Percentiles rank a stretch among this genome's conserved stretches.
phyloP scores from a whole-genome alignment of 2,888 invertebrate genomes.

The Ichneumoninae sp. region DNA sequence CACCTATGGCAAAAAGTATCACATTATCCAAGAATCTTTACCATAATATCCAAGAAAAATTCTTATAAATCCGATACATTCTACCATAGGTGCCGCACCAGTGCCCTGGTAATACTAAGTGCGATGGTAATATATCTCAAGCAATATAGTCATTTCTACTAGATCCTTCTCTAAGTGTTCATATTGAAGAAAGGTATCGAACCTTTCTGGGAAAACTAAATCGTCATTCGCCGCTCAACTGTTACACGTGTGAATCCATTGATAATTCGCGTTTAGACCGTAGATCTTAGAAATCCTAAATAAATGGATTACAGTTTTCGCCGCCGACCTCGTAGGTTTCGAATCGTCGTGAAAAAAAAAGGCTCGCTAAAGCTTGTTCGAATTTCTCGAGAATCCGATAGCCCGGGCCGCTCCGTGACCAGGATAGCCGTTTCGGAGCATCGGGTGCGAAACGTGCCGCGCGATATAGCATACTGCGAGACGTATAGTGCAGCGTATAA shows the following conservation, averaged over 20 bases:
- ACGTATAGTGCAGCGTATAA: not conserved
- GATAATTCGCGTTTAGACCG: not conserved
- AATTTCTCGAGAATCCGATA: slow-evolving; percentile 15
- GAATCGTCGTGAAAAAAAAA: not conserved
- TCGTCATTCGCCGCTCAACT: not conserved
- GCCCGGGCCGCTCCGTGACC: slow-evolving; percentile 16
- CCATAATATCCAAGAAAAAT: too few species aligned
- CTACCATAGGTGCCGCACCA: too few species aligned
- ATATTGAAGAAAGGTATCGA: too few species aligned
- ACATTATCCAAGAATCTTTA: too few species aligned
- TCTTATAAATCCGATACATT: too few species aligned
- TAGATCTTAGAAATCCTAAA: too few species aligned
- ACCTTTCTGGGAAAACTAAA: not conserved
- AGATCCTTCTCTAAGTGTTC: too few species aligned
- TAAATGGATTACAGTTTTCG: too few species aligned
- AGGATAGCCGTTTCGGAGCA: slow-evolving; percentile 32
- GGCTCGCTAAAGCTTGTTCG: not conserved
- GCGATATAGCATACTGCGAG: slow-evolving; percentile 16
- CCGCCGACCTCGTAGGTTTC: not conserved
- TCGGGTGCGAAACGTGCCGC: slow-evolving; percentile 46
- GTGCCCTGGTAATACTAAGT: too few species aligned
- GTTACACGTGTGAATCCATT: not conserved
- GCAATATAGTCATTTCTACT: too few species aligned
- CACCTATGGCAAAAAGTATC: too few species aligned
- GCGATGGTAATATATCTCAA: too few species aligned